phyloP scores from a whole-genome alignment of 2,113 vertebrate species.

The Callionymus lyra region DNA sequence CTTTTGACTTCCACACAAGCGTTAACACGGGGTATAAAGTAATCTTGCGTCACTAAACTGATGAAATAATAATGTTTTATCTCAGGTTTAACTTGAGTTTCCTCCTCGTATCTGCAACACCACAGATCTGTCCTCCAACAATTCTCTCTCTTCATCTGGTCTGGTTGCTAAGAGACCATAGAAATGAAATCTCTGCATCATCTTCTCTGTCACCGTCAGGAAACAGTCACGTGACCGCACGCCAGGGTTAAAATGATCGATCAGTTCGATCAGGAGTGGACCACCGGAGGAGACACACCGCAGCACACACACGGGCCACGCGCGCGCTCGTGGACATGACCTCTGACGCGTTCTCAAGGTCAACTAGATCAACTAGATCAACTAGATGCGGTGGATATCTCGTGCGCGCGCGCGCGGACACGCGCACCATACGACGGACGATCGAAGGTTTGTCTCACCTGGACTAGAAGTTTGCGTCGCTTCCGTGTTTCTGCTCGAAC shows the following conservation, averaged over 20 bases:
- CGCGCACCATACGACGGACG: not conserved
- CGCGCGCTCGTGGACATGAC: slow-evolving; percentile 16
- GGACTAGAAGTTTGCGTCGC: not conserved
- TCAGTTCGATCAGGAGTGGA: slow-evolving; percentile 22
- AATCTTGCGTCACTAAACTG: too few relatives aligned
- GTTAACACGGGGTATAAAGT: too few relatives aligned
- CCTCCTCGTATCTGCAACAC: slow-evolving; percentile 26
- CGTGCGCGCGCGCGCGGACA: not conserved
- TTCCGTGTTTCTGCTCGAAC: not conserved
- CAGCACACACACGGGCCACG: slow-evolving; percentile 7
- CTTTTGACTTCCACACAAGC: too few relatives aligned
- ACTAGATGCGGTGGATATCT: slow-evolving; percentile 3
- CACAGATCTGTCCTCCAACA: slow-evolving; percentile 23
- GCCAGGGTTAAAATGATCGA: slow-evolving; percentile 23
- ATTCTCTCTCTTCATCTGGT: slow-evolving; percentile 46
- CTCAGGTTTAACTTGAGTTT: too few relatives aligned
- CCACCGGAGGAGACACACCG: not conserved
- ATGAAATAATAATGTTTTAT: too few relatives aligned
- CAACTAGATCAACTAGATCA: slow-evolving; percentile 20
- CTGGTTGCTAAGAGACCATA: slow-evolving; percentile 69
- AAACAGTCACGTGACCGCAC: slow-evolving; percentile 22
- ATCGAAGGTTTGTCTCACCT: not conserved
- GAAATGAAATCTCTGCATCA: slow-evolving; percentile 49
- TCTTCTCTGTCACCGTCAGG: slow-evolving; percentile 20
- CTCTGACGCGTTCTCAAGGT: slow-evolving; percentile 51